A percentile compares a stretch with the other conserved stretches of the same genome.
Evolutionary conservation across 2,797 vertebrate genomes (phyloP).

Genomic region (Protonibea diacanthus): DNA sequence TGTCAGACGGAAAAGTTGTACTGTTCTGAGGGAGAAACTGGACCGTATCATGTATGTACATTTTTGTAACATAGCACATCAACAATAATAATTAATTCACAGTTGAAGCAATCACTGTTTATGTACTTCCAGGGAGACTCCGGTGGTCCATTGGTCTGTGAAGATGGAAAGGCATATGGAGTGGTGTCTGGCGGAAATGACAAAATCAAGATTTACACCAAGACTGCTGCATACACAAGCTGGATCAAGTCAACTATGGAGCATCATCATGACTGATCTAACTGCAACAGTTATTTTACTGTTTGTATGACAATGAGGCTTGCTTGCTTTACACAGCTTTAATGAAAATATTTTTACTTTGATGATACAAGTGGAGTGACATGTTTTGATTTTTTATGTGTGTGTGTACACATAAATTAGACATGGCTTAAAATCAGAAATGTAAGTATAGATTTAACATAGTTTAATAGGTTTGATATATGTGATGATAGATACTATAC

Average conservation of each 20-base stretch:
- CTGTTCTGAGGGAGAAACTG: slow-evolving; percentile 39
- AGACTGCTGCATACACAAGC: slow-evolving; percentile 55
- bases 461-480: too few species aligned
- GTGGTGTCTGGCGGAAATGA: slow-evolving; percentile 61
- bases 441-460: too few species aligned
- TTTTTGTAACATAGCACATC: not conserved
- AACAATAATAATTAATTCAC: not conserved
- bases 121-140: slow-evolving; percentile 80
- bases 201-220: slow-evolving; percentile 51
- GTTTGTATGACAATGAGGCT: not conserved
- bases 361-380: not conserved
- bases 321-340: not conserved
- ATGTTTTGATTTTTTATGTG: not conserved
- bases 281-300: not conserved
- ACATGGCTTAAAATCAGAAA: too few species aligned
- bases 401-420: too few species aligned
- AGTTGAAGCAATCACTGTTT: not conserved
- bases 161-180: slow-evolving; percentile 64
- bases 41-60: not conserved
- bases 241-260: slow-evolving; percentile 69
- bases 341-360: not conserved
- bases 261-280: not conserved
- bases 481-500: not conserved
- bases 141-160: slow-evolving; percentile 84
- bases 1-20: not conserved